Evolutionary conservation across 2,797 vertebrate species (phyloP).

Genomic region (Fratercula arctica): DNA sequence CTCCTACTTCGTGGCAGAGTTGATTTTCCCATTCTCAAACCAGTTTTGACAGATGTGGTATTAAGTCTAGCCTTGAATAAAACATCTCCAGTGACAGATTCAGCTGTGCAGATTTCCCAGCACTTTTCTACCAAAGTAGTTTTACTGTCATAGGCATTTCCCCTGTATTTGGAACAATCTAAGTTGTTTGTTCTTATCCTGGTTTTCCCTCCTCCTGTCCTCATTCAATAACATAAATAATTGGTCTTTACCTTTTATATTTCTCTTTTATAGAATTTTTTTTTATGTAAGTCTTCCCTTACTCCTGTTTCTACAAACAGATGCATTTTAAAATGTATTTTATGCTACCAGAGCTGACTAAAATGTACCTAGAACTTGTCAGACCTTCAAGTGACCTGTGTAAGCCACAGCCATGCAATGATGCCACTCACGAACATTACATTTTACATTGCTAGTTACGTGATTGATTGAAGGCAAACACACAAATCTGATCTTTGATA

Average conservation of each 20-base stretch:
- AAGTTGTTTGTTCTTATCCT: not conserved
- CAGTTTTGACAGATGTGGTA: constrained; percentile 54
- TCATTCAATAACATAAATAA: not conserved
- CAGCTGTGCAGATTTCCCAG: constrained; percentile 6
- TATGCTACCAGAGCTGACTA: not conserved
- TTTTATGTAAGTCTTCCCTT: not conserved
- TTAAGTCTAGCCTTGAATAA: constrained; percentile 34
- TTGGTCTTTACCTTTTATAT: not conserved
- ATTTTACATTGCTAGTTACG: not conserved
- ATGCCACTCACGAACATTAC: not conserved
- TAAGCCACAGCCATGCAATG: not conserved
- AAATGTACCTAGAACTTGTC: not conserved
- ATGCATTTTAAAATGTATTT: not conserved
- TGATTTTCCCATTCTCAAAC: constrained; percentile 33
- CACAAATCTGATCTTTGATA: not conserved
- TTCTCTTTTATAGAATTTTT: not conserved
- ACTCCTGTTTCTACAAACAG: not conserved
- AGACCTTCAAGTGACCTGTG: not conserved
- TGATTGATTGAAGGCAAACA: not conserved
- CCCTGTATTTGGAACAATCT: not conserved
- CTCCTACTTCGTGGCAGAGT: constrained; percentile 40
- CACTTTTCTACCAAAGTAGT: not conserved
- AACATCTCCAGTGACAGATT: constrained; percentile 11
- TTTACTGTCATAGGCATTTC: not conserved
- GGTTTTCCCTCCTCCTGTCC: not conserved